Conservation (phyloP, 2,113 vertebrate genomes). For the Tragelaphus imberbis region DNA sequence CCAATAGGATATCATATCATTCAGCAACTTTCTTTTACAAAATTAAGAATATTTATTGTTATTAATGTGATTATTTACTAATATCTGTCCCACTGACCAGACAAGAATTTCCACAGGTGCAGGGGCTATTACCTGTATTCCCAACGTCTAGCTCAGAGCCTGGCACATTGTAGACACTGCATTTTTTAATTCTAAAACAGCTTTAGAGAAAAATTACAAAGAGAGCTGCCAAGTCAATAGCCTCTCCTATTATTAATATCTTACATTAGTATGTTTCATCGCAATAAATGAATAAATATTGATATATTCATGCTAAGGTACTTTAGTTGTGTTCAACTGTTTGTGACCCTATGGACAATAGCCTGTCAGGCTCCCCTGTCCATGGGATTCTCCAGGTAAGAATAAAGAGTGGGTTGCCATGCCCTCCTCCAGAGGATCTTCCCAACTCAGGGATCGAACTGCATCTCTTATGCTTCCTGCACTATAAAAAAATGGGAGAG, state of each 20-base stretch:
- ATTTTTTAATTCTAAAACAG: background rate
- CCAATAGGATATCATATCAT: background rate
- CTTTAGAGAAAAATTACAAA: background rate
- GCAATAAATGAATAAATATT: background rate
- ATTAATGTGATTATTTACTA: background rate
- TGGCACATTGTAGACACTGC: background rate
- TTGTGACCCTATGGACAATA: background rate
- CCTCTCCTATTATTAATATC: slow-evolving; percentile 5
- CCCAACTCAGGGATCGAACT: background rate
- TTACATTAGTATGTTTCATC: background rate
- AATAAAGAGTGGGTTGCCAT: background rate
- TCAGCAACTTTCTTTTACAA: background rate
- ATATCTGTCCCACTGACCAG: background rate
- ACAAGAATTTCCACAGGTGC: background rate
- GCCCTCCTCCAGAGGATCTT: background rate
- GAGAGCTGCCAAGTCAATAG: background rate
- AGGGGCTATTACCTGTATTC: background rate
- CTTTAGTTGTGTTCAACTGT: background rate
- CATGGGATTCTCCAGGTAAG: background rate
- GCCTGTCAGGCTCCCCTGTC: background rate
- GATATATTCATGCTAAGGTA: background rate
- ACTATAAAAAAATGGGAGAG: background rate
- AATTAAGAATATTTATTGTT: background rate
- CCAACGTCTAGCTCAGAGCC: background rate
- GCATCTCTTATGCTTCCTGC: background rate